A percentile compares a stretch with the other conserved stretches of the same genome.
phyloP scores from a whole-genome alignment of 1,140 invertebrate genomes.

The Drosophila ficusphila region DNA sequence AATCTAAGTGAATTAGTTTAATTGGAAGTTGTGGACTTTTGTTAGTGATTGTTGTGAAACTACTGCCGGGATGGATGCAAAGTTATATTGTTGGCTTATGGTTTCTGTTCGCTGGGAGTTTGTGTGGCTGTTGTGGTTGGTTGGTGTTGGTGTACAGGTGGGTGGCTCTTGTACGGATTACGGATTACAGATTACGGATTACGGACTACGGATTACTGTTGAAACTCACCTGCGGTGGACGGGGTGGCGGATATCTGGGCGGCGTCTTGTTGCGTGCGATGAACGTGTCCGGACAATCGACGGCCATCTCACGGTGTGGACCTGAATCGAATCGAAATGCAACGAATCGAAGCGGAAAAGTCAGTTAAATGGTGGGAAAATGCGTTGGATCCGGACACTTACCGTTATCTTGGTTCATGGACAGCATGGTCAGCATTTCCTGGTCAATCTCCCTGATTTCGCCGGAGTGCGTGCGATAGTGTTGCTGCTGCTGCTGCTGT shows the following conservation, averaged over 20 bases:
- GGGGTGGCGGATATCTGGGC: conserved; percentile 94
- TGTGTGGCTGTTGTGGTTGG: conserved; percentile 3
- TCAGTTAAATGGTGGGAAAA: background rate
- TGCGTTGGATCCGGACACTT: conserved; percentile 26
- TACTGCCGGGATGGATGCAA: background rate
- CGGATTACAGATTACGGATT: background rate
- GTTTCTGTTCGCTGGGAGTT: background rate
- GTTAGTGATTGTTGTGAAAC: background rate
- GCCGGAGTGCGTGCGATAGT: conserved; percentile 78
- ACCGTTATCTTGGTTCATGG: conserved; percentile 88
- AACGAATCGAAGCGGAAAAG: background rate
- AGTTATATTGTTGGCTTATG: background rate
- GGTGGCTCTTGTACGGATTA: background rate
- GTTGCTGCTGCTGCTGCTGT: conserved; percentile 55
- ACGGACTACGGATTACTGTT: conserved; percentile 15
- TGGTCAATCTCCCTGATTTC: conserved; percentile 85
- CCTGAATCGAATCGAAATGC: conserved; percentile 84
- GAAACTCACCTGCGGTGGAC: conserved; percentile 85
- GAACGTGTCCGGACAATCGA: conserved; percentile 98
- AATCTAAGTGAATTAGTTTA: background rate
- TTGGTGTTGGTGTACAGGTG: background rate
- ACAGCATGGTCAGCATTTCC: conserved; percentile 89
- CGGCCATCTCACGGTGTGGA: conserved; percentile 98
- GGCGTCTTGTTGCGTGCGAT: conserved; percentile 95
- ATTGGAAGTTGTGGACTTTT: background rate